Conservation (phyloP, 2,888 invertebrate genomes). For the Aproaerema taeniolella region DNA sequence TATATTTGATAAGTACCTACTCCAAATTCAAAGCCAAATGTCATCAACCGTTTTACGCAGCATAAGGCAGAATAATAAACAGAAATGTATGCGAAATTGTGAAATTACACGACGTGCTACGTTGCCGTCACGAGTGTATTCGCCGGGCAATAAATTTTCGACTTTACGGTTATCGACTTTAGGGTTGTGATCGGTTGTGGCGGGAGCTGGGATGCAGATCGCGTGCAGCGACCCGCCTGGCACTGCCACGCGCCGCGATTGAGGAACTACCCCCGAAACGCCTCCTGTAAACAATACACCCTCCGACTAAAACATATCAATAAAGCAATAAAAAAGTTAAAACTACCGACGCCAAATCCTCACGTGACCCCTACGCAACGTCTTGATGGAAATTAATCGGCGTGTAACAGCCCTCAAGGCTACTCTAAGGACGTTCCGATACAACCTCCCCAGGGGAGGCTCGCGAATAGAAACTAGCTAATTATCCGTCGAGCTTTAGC, state of each 20-base stretch:
- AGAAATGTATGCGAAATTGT: constrained; percentile 33
- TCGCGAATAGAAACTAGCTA: constrained; percentile 73
- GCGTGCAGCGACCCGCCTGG: constrained; percentile 74
- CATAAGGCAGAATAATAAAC: no score
- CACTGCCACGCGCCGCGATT: constrained; percentile 62
- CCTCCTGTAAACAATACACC: constrained; percentile 54
- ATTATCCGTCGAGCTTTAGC: constrained; percentile 72
- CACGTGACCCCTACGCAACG: constrained; percentile 30
- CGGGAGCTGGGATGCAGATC: constrained; percentile 61
- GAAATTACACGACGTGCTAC: constrained; percentile 32
- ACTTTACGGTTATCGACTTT: constrained; percentile 31
- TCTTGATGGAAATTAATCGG: constrained; percentile 37
- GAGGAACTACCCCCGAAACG: constrained; percentile 59
- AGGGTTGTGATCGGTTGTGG: constrained; percentile 36
- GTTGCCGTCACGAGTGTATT: constrained; percentile 22
- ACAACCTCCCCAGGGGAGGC: constrained; percentile 39
- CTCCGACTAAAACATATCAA: constrained; percentile 30
- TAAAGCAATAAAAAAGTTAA: constrained; percentile 30
- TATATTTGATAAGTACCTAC: no score
- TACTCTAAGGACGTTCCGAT: constrained; percentile 54
- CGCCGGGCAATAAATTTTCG: constrained; percentile 36
- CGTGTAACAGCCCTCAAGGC: constrained; percentile 30
- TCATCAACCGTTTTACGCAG: constrained; percentile 12
- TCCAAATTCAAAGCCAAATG: constrained; percentile 3
- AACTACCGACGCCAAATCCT: constrained; percentile 34